These are phyloP conservation scores for Acromyrmex echinatior DNA, from an alignment of 1,140 invertebrate genomes.

Conservation along the genomic window DNA sequence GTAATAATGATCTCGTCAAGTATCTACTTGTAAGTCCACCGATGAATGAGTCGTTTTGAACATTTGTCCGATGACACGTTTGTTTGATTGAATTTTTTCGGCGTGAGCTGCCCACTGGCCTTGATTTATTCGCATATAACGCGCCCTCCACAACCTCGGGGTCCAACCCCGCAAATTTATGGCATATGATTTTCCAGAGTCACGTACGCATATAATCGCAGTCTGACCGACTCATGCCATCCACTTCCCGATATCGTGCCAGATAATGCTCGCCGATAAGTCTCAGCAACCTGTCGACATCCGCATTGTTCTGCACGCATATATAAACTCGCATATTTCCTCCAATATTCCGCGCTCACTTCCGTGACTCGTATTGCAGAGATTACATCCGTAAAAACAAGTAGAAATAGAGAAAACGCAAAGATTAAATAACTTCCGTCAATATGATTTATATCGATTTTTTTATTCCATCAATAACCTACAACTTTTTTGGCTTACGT, in stretches of 20 bases:
- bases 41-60: conserved; percentile 6
- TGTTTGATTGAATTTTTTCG: conserved; percentile 58
- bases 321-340: conserved; percentile 17
- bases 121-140: conserved; percentile 52
- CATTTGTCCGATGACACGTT: conserved; percentile 26
- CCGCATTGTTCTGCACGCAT: not conserved
- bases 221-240: not conserved
- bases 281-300: conserved; percentile 19
- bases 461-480: not conserved
- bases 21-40: not conserved
- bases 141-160: conserved; percentile 8
- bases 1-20: not conserved
- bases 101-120: not conserved
- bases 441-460: not conserved
- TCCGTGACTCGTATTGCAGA: conserved; percentile 10
- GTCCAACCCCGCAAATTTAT: conserved; percentile 36
- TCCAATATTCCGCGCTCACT: not conserved
- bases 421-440: not conserved
- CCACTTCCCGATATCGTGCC: conserved; percentile 35
- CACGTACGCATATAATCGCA: conserved; percentile 47
- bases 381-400: not conserved
- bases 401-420: not conserved
- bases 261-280: conserved; percentile 44
- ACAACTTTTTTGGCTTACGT: not conserved
- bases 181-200: conserved; percentile 51